Evolutionary conservation across 2,797 vertebrate species (phyloP).

Genomic region (Salarias fasciatus): DNA sequence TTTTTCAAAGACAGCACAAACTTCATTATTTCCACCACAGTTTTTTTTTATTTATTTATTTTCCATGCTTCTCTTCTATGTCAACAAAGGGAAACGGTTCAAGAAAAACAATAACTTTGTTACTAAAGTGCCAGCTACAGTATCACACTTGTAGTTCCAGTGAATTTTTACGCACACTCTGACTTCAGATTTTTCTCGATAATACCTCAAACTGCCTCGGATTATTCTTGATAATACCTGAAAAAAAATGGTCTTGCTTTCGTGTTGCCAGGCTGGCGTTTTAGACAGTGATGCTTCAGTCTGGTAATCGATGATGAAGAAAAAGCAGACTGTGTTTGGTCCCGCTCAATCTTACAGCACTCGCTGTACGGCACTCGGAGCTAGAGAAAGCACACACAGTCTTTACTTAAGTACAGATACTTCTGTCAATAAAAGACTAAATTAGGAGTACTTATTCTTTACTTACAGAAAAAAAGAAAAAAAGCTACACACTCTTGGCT

Average conservation of each 20-base stretch:
- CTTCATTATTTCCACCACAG: slow-evolving; percentile 37
- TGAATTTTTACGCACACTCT: slow-evolving; percentile 12
- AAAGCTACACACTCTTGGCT: too few species aligned
- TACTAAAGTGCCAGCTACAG: slow-evolving; percentile 20
- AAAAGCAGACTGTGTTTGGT: slow-evolving; percentile 1
- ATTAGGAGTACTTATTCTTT: too few species aligned
- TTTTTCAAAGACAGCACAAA: slow-evolving; percentile 48
- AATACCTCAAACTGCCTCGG: slow-evolving; percentile 2
- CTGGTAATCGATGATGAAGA: not conserved
- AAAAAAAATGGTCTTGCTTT: not conserved
- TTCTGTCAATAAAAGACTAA: too few species aligned
- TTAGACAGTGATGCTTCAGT: not conserved
- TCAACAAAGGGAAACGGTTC: slow-evolving; percentile 31
- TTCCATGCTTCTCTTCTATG: slow-evolving; percentile 17
- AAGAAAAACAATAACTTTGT: slow-evolving; percentile 41
- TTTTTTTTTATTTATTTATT: not conserved
- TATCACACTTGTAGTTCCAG: not conserved
- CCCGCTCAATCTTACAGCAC: not conserved
- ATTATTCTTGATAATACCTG: slow-evolving; percentile 19
- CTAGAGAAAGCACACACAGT: too few species aligned
- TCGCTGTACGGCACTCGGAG: not conserved
- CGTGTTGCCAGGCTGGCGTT: not conserved
- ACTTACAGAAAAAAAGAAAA: too few species aligned
- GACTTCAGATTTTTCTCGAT: slow-evolving; percentile 8
- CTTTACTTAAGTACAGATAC: too few species aligned